These are phyloP conservation scores for Megalops cyprinoides DNA, from an alignment of 2,797 vertebrate genomes.

Conservation along the genomic window DNA sequence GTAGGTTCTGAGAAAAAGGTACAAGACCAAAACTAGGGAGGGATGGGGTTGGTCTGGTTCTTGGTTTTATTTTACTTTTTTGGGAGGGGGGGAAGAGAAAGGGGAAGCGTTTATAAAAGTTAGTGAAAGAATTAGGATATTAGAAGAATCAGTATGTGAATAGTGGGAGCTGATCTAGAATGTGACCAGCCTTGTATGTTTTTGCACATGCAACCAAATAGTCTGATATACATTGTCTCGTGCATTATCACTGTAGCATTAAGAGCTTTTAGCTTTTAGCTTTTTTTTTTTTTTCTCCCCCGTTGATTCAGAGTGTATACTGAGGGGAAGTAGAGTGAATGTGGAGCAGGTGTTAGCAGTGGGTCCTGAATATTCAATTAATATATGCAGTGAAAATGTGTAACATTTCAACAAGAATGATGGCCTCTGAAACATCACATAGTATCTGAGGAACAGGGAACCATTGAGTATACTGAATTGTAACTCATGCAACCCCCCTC, in stretches of 20 bases:
- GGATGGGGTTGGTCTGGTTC: too few species aligned
- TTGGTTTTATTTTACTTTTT: too few species aligned
- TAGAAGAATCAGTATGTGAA: neutral
- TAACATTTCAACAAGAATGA: neutral
- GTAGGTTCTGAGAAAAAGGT: too few species aligned
- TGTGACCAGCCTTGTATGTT: neutral
- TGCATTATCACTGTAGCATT: neutral
- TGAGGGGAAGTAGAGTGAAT: neutral
- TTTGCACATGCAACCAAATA: neutral
- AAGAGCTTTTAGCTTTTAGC: neutral
- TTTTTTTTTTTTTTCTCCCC: neutral
- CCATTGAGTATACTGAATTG: neutral
- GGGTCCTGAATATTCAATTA: too few species aligned
- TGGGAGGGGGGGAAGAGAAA: too few species aligned
- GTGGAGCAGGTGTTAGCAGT: too few species aligned
- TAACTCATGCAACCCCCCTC: neutral
- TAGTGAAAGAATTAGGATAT: too few species aligned
- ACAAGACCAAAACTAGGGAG: too few species aligned
- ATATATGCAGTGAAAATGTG: too few species aligned
- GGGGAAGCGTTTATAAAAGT: too few species aligned
- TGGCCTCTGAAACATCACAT: neutral
- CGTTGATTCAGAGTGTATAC: neutral
- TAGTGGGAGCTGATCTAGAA: neutral
- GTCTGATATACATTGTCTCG: neutral
- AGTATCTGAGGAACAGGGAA: neutral